Evolutionary conservation across 2,888 invertebrate genomes (phyloP).

Genomic region (Polietes domitor): DNA sequence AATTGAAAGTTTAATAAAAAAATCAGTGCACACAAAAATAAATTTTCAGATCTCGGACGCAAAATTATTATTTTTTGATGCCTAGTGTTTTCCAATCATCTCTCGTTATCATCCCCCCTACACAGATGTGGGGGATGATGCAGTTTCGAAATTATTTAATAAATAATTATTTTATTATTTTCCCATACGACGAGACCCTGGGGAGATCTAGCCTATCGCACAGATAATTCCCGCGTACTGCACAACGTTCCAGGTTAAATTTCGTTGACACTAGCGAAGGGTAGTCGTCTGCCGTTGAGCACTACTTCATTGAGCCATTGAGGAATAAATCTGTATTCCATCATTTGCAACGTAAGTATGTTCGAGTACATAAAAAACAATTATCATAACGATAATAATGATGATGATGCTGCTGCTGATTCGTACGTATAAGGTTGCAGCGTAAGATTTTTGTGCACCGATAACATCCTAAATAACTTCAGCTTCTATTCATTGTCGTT

Average conservation of each 20-base stretch:
- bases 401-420: conserved; percentile 25
- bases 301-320: background rate
- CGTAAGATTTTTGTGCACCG: conserved; percentile 10
- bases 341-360: background rate
- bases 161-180: too few relatives aligned
- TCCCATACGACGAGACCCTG: too few relatives aligned
- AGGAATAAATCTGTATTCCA: background rate
- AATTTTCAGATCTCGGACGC: too few relatives aligned
- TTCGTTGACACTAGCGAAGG: background rate
- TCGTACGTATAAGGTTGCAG: conserved; percentile 24
- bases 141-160: too few relatives aligned
- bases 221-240: too few relatives aligned
- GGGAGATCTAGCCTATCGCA: too few relatives aligned
- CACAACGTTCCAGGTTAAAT: background rate
- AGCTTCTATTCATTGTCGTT: background rate
- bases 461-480: conserved; percentile 26
- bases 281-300: background rate
- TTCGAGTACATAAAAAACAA: background rate
- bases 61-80: too few relatives aligned
- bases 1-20: too few relatives aligned
- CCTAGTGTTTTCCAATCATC: too few relatives aligned
- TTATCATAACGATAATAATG: conserved; percentile 49
- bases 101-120: too few relatives aligned
- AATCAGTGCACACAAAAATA: too few relatives aligned
- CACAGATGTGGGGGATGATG: too few relatives aligned